phyloP scores from a whole-genome alignment of 1,140 invertebrate genomes.

The Nautilus pompilius region DNA sequence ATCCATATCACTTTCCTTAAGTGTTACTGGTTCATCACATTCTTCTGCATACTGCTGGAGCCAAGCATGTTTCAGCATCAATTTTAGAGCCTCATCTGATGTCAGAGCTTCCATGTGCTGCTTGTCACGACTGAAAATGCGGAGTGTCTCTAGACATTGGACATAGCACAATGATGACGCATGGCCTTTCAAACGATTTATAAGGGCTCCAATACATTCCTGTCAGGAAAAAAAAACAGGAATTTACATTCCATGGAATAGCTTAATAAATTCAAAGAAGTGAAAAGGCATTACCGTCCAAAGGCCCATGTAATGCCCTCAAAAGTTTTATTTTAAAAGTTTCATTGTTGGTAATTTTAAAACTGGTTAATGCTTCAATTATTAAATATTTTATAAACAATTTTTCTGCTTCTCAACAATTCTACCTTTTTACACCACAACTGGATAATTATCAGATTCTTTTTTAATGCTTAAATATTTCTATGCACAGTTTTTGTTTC shows the following conservation, averaged over 20 bases:
- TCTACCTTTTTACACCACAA: no score
- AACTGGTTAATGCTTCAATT: no score
- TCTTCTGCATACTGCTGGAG: conserved; percentile 39
- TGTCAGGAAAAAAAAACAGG: conserved; percentile 16
- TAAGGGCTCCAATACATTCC: conserved; percentile 34
- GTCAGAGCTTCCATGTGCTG: conserved; percentile 39
- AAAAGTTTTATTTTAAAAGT: no score
- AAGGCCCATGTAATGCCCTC: no score
- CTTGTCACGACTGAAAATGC: conserved; percentile 51
- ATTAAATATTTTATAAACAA: no score
- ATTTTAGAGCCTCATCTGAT: conserved; percentile 34
- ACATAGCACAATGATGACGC: conserved; percentile 30
- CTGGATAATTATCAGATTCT: no score
- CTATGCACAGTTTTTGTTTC: no score
- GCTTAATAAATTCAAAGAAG: background rate
- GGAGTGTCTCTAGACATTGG: conserved; percentile 42
- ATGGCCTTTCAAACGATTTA: conserved; percentile 25
- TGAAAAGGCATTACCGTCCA: no score
- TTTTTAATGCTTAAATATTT: no score
- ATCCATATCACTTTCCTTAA: conserved; percentile 34
- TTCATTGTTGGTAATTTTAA: no score
- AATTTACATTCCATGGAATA: background rate
- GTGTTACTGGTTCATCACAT: conserved; percentile 32
- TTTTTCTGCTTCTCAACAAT: no score
- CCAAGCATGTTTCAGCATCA: conserved; percentile 43